Conservation (phyloP, 2,113 vertebrate genomes). For the Podocnemis expansa region DNA sequence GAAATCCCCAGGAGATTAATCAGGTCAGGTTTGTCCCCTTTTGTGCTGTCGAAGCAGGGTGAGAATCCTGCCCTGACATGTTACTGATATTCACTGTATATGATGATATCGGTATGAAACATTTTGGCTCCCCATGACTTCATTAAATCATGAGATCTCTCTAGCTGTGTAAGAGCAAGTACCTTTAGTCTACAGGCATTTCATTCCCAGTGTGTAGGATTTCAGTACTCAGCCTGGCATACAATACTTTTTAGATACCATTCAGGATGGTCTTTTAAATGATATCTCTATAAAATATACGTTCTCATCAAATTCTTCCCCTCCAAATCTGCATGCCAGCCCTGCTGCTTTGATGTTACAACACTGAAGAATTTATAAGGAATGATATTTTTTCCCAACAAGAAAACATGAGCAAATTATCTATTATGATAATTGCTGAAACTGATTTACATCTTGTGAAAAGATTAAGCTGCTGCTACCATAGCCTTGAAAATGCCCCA, state of each 20-base stretch:
- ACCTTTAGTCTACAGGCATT: not conserved
- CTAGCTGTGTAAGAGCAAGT: not conserved
- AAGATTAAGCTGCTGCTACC: slow-evolving; percentile 48
- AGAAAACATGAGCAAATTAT: slow-evolving; percentile 65
- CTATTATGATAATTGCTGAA: slow-evolving; percentile 75
- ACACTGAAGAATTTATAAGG: slow-evolving; percentile 65
- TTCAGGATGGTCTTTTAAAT: slow-evolving; percentile 44
- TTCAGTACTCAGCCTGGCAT: not conserved
- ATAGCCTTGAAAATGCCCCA: slow-evolving; percentile 45
- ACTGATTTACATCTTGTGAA: slow-evolving; percentile 72
- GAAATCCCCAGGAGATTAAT: not conserved
- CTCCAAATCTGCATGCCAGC: slow-evolving; percentile 23
- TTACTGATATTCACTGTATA: not conserved
- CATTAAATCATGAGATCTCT: not conserved
- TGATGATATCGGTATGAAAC: not conserved
- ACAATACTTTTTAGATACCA: not conserved
- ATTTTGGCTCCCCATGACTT: not conserved
- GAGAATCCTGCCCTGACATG: not conserved
- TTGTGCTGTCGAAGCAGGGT: not conserved
- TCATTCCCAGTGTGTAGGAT: not conserved
- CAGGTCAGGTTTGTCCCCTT: not conserved
- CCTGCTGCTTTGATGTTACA: slow-evolving; percentile 70
- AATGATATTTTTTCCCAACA: slow-evolving; percentile 65
- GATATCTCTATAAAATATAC: slow-evolving; percentile 41
- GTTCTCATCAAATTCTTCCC: slow-evolving; percentile 59